These are phyloP conservation scores for Rhynchonycteris naso DNA, from an alignment of 2,797 vertebrate genomes.

Conservation along the genomic window DNA sequence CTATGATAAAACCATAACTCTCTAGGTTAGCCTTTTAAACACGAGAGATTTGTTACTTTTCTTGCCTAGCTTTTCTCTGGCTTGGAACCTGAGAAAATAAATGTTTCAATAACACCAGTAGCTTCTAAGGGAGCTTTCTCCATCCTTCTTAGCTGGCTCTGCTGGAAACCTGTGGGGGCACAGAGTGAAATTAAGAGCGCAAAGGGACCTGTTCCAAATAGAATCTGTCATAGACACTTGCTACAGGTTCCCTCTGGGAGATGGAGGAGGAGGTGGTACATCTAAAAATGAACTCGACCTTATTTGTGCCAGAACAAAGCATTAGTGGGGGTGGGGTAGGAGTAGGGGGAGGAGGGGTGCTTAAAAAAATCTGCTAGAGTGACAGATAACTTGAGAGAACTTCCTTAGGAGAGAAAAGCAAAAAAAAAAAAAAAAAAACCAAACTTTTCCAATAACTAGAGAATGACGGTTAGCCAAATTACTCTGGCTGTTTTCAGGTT, in stretches of 20 bases:
- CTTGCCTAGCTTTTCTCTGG: conserved; percentile 56
- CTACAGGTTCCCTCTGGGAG: conserved; percentile 80
- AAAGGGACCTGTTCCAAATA: conserved; percentile 80
- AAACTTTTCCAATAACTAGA: conserved; percentile 26
- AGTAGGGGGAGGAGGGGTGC: conserved; percentile 29
- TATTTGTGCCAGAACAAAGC: conserved; percentile 75
- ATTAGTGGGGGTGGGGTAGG: conserved; percentile 63
- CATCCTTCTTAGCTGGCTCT: conserved; percentile 77
- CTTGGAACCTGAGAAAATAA: conserved; percentile 58
- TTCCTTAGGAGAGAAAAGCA: neutral
- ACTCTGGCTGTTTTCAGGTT: neutral
- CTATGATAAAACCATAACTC: neutral
- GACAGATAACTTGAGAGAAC: conserved; percentile 75
- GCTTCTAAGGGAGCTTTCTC: conserved; percentile 75
- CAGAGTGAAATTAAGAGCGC: conserved; percentile 77
- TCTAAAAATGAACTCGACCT: conserved; percentile 79
- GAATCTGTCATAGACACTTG: conserved; percentile 80
- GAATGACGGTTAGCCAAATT: conserved; percentile 52
- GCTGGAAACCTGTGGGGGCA: conserved; percentile 75
- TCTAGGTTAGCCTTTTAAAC: conserved; percentile 37
- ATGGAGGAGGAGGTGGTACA: conserved; percentile 73
- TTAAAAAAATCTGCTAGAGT: conserved; percentile 54
- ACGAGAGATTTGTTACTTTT: conserved; percentile 26
- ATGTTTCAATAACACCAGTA: conserved; percentile 58
- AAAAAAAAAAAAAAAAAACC: neutral